Percentiles rank a stretch among this genome's conserved stretches.
phyloP scores from a whole-genome alignment of 2,888 invertebrate species.

The Geotrupes spiniger region DNA sequence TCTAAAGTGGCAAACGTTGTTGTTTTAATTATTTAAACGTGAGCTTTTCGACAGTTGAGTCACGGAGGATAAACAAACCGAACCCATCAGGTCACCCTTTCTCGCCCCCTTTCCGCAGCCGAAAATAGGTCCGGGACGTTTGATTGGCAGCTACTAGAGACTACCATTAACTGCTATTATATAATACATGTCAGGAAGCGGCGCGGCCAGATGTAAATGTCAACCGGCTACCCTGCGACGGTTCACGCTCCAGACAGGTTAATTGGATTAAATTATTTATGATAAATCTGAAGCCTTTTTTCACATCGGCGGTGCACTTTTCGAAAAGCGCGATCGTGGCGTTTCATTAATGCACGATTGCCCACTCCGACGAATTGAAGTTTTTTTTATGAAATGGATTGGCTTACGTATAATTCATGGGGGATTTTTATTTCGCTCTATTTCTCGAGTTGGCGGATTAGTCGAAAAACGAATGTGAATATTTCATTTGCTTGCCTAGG shows the following conservation, averaged over 20 bases:
- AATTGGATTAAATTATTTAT: constrained; percentile 38
- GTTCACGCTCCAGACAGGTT: constrained; percentile 32
- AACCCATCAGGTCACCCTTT: no score
- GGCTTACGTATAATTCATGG: no score
- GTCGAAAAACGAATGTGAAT: no score
- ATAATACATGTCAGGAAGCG: constrained; percentile 41
- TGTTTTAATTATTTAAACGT: constrained; percentile 18
- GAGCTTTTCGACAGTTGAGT: constrained; percentile 39
- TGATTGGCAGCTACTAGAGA: constrained; percentile 47
- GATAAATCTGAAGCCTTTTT: constrained; percentile 25
- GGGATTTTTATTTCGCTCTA: no score
- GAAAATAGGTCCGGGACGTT: constrained; percentile 27
- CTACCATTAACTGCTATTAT: constrained; percentile 45
- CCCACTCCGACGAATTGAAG: no score
- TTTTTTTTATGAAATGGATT: no score
- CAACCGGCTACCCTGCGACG: constrained; percentile 26
- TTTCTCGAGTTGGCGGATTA: no score
- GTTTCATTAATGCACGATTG: no score
- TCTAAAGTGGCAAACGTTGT: constrained; percentile 18
- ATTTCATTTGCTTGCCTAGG: no score
- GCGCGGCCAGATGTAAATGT: constrained; percentile 38
- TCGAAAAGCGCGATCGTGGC: background rate
- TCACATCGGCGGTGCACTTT: background rate
- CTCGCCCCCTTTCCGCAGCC: no score
- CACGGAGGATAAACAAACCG: constrained; percentile 29